Evolutionary conservation across 2,888 invertebrate genomes (phyloP).

Genomic region (Lymantria monacha): DNA sequence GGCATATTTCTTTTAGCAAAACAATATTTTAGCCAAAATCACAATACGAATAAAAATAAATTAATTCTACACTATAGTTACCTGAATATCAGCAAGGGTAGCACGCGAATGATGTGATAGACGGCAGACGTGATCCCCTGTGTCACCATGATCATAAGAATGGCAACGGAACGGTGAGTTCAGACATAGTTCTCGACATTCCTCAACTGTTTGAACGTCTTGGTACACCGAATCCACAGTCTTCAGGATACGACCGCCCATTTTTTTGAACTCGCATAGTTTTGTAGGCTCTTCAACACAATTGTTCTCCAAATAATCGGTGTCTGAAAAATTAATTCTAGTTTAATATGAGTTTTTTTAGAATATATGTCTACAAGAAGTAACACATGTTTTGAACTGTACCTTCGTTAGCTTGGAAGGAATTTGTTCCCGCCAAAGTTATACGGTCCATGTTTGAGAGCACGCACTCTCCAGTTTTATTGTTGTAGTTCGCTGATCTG

Average conservation of each 20-base stretch:
- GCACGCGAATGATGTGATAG: constrained; percentile 95
- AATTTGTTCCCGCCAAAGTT: constrained; percentile 91
- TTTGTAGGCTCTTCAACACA: constrained; percentile 97
- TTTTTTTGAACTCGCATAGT: constrained; percentile 95
- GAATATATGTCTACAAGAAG: constrained; percentile 8
- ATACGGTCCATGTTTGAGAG: constrained; percentile 95
- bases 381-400: constrained; percentile 36
- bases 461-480: constrained; percentile 92
- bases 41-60: too few relatives aligned
- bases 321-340: constrained; percentile 49
- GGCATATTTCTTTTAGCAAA: too few relatives aligned
- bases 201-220: constrained; percentile 92
- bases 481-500: constrained; percentile 96
- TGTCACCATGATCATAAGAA: constrained; percentile 96
- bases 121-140: constrained; percentile 95
- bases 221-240: constrained; percentile 97
- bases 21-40: too few relatives aligned
- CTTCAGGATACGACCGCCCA: constrained; percentile 93
- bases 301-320: constrained; percentile 95
- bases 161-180: constrained; percentile 95
- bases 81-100: constrained; percentile 93
- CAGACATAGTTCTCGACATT: constrained; percentile 93
- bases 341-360: background rate
- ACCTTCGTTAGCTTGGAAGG: constrained; percentile 87
- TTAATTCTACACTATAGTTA: constrained; percentile 39